phyloP scores from a whole-genome alignment of 2,888 invertebrate species.

The Idaea dimidiata region DNA sequence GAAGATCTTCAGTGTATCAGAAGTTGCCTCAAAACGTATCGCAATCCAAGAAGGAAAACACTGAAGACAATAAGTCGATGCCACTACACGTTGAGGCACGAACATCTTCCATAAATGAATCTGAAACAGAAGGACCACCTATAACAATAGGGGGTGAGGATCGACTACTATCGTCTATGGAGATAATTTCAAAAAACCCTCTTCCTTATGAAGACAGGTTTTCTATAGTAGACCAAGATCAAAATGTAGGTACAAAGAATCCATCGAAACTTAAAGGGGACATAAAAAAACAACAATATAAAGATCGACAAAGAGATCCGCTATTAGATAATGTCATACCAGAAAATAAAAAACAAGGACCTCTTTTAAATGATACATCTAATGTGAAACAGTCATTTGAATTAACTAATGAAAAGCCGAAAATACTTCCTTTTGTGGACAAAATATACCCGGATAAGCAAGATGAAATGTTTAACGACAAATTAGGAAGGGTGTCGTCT shows the following conservation, averaged over 20 bases:
- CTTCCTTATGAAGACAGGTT: too few relatives aligned
- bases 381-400: not conserved
- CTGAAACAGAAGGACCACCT: not conserved
- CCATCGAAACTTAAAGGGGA: not conserved
- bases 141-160: not conserved
- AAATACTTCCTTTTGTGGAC: not conserved
- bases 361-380: not conserved
- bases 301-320: not conserved
- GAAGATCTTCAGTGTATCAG: not conserved
- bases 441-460: not conserved
- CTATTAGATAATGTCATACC: not conserved
- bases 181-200: too few relatives aligned
- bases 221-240: too few relatives aligned
- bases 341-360: too few relatives aligned
- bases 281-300: not conserved
- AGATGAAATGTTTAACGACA: not conserved
- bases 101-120: not conserved
- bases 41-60: not conserved
- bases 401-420: not conserved
- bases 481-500: not conserved
- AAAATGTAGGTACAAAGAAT: not conserved
- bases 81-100: not conserved
- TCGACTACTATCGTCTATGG: too few relatives aligned
- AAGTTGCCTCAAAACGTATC: not conserved
- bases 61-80: not conserved